phyloP scores from a whole-genome alignment of 1,140 invertebrate species.

The Drosophila simulans region DNA sequence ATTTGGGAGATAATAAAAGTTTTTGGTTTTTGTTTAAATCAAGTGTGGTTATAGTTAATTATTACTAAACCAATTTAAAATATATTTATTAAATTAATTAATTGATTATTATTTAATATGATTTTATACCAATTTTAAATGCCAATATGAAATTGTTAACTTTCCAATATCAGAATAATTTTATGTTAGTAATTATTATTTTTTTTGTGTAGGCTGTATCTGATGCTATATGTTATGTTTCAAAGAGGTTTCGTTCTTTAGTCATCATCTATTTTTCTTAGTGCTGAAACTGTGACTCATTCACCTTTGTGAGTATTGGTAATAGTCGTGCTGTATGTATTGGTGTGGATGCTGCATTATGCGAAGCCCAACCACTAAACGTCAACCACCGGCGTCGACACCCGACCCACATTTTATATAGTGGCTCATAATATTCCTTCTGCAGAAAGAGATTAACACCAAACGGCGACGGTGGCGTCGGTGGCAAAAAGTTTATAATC shows the following conservation, averaged over 20 bases:
- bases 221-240: no score
- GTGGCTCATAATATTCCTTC: slow-evolving; percentile 73
- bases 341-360: slow-evolving; percentile 56
- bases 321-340: slow-evolving; percentile 22
- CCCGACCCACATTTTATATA: slow-evolving; percentile 67
- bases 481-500: slow-evolving; percentile 71
- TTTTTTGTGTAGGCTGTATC: no score
- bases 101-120: no score
- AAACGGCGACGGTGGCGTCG: slow-evolving; percentile 45
- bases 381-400: slow-evolving; percentile 79
- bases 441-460: slow-evolving; percentile 77
- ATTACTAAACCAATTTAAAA: no score
- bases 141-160: no score
- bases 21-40: neutral
- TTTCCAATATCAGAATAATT: no score
- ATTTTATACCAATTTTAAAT: no score
- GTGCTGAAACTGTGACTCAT: slow-evolving; percentile 31
- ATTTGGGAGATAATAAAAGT: neutral
- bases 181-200: no score
- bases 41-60: no score
- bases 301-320: slow-evolving; percentile 28
- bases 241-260: no score
- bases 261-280: neutral
- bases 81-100: no score
- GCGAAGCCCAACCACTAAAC: slow-evolving; percentile 74